Evolutionary conservation across 2,797 vertebrate species (phyloP), one percentile per base, ranked within the genome.

Genomic region (Aselliscus stoliczkanus): DNA sequence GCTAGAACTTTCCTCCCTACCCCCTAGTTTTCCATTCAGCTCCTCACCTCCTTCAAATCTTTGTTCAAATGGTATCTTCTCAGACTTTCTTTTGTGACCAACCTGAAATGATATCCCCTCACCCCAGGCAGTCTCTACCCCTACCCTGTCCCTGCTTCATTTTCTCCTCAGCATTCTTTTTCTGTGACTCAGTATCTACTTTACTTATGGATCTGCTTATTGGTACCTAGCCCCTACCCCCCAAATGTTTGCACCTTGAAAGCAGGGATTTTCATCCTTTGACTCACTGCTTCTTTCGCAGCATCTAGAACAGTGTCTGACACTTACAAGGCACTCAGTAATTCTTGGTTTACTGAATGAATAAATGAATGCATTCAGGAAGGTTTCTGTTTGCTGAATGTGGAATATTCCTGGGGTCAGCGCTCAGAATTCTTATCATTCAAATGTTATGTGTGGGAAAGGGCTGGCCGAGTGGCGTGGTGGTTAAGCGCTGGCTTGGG

Each of bases 131-230:
- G 2, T 47, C n/a, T 81, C 37, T 62, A 50, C 47, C 47, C 47
- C 0, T 5, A 62, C 2, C 7, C 13, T 15, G 15, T 21, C 42
- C 14, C 44, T 15, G 3, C 21, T 58, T 54, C 17, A 4, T 23
- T 44, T 34, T 27, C 17, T 17, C n/a, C 14, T 23, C n/a, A 11
- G 44, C 21, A 11, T 29, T 44, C 56, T 29, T 7, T 52, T 23
- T 20, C 60, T 31, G 42, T 75, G 42, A 18, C 0, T 7, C 2
- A 11, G 27, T 3, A 0, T 34, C 20, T 42, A 0, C 42, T 83
- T n/a, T 27, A n/a, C 9, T 21, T 12, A 3, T 0, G 0, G 3
- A 3, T 39, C 67, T 90, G 11, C 42, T 34, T 64, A 2, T 12
- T 18, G 65, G 47, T 27, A 29, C 44, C 4, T 39, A n/a, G n/a